A percentile compares a stretch with the other conserved stretches of the same genome.
Conservation (phyloP, 2,113 vertebrate species). For the Forbesichthys papilliferus region DNA sequence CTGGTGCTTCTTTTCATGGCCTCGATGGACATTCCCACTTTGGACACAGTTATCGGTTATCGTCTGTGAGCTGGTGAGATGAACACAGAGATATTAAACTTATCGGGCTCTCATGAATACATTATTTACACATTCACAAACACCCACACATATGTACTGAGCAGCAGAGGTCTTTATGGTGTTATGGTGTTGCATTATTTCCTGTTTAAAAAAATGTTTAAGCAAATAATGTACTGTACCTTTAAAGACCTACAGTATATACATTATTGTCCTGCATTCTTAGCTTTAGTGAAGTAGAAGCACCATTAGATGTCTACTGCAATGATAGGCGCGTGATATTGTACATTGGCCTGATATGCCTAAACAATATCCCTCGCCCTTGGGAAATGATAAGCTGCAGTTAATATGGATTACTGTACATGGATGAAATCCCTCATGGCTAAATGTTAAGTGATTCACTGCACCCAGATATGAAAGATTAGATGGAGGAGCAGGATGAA, state of each 20-base stretch:
- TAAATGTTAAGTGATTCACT: background rate
- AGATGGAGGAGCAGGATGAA: background rate
- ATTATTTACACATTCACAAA: too few relatives aligned
- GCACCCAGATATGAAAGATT: background rate
- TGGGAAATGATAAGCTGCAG: constrained; percentile 1
- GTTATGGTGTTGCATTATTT: too few relatives aligned
- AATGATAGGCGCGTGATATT: background rate
- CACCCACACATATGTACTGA: constrained; percentile 9
- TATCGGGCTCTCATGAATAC: too few relatives aligned
- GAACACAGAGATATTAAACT: constrained; percentile 37
- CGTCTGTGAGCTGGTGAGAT: constrained; percentile 40
- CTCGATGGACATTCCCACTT: constrained; percentile 23
- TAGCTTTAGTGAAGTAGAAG: background rate
- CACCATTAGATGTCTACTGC: background rate
- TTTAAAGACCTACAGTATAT: constrained; percentile 5
- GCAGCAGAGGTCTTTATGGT: too few relatives aligned
- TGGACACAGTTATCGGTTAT: constrained; percentile 42
- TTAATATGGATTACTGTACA: background rate
- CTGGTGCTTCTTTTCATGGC: constrained; percentile 15
- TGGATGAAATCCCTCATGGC: constrained; percentile 3
- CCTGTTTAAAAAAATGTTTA: too few relatives aligned
- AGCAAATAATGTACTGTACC: too few relatives aligned
- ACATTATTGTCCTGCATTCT: background rate
- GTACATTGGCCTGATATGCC: background rate
- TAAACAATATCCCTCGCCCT: background rate